These are phyloP conservation scores for Apomyelois bistriatella DNA, from an alignment of 2,888 invertebrate species.

Conservation along the genomic window DNA sequence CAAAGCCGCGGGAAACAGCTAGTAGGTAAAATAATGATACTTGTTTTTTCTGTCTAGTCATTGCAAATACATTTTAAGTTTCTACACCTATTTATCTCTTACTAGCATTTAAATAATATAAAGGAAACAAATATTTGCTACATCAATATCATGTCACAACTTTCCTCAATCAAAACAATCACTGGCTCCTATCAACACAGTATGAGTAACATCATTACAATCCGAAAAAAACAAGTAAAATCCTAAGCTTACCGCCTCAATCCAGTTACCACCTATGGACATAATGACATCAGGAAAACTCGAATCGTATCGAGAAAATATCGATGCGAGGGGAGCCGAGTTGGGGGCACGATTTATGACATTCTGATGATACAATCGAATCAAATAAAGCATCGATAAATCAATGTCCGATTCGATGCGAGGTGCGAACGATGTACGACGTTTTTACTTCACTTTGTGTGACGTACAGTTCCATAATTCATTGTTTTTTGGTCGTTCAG, in stretches of 20 bases:
- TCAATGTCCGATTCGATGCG: slow-evolving; percentile 66
- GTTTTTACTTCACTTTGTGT: slow-evolving; percentile 26
- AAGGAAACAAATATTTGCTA: neutral
- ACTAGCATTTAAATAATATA: neutral
- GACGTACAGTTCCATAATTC: slow-evolving; percentile 11
- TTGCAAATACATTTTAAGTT: neutral
- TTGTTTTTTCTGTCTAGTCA: too few relatives aligned
- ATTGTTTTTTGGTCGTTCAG: slow-evolving; percentile 9
- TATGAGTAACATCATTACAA: slow-evolving; percentile 15
- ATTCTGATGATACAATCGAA: slow-evolving; percentile 78
- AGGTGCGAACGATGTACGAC: slow-evolving; percentile 52
- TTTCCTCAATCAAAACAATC: slow-evolving; percentile 7
- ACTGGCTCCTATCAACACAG: slow-evolving; percentile 7
- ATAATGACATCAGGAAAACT: slow-evolving; percentile 71
- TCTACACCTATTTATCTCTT: neutral
- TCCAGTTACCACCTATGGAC: slow-evolving; percentile 69
- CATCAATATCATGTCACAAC: neutral
- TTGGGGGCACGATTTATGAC: slow-evolving; percentile 67
- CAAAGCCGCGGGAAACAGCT: too few relatives aligned
- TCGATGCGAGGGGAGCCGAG: slow-evolving; percentile 37
- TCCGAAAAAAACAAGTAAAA: slow-evolving; percentile 27
- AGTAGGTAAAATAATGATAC: too few relatives aligned
- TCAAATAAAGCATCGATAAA: slow-evolving; percentile 76
- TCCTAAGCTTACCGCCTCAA: slow-evolving; percentile 38
- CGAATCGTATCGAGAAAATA: slow-evolving; percentile 49